phyloP scores from a whole-genome alignment of 2,113 vertebrate genomes.

The Corythornis cristatus region DNA sequence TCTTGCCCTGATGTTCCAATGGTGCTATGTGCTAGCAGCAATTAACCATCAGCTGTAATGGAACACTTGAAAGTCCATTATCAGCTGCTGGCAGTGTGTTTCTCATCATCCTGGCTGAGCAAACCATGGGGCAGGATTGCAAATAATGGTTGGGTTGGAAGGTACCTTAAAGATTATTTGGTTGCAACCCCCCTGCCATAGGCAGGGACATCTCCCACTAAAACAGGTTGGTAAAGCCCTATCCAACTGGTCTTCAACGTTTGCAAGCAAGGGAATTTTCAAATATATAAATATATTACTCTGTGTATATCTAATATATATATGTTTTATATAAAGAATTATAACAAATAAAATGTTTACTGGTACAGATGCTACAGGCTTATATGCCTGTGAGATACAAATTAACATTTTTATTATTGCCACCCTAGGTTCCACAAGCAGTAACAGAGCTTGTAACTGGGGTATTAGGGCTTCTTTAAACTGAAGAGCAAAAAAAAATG shows the following conservation, averaged over 20 bases:
- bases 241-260: neutral
- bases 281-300: neutral
- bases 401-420: neutral
- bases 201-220: neutral
- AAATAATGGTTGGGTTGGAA: neutral
- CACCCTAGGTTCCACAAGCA: neutral
- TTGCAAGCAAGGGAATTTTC: neutral
- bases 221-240: neutral
- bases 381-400: neutral
- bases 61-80: fast-evolving
- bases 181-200: neutral
- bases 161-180: neutral
- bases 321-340: neutral
- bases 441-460: fast-evolving
- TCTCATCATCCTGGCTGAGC: neutral
- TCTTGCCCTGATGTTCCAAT: neutral
- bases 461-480: neutral
- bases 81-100: neutral
- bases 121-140: neutral
- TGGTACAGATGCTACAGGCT: neutral
- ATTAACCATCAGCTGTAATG: neutral
- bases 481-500: neutral
- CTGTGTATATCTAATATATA: neutral
- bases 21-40: neutral
- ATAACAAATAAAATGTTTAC: neutral